Evolutionary conservation across 2,113 vertebrate genomes (phyloP), one percentile per base, ranked within the genome.

Genomic region (Proteles cristata): DNA sequence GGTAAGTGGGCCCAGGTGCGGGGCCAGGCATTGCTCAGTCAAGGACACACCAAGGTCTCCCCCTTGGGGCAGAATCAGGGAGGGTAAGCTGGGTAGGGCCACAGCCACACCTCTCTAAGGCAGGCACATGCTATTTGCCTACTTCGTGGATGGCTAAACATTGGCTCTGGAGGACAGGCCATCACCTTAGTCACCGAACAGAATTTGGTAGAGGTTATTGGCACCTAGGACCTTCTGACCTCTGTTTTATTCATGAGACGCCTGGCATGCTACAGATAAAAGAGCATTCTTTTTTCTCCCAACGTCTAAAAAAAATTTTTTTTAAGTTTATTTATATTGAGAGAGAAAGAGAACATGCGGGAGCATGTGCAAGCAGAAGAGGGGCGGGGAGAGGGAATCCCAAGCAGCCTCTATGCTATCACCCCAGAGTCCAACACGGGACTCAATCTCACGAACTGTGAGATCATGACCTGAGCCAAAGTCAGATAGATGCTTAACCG

Each of bases 1-100:
- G 99, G 99, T 99, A 50, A 98, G 96, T 26, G 63, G 28, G 33
- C 71, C 50, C 0, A 7, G 33, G 55, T 5, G 15, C 7, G 4
- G 25, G 65, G n/a, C 4, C 43, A 11, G 55, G 17, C 10, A 0
- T 2, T 39, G 39, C 25, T 43, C 48, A 4, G 55, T 79, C n/a
- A 16, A 1, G 53, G 61, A 8, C 21, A 11, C 21, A 50, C 28
- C 12, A 17, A 16, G 8, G 25, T 35, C 25, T 74, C 43, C 9
- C 33, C 61, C 23, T 69, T 45, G 9, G 73, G 61, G 26, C 68
- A 4, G 15, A 48, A n/a, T 23, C 50, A 4, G 48, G 50, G 12
- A 53, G n/a, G 35, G 28, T 26, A 16, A 55, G 4, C 35, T 1
- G 12, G 50, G 28, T 1, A 28, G 50, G 53, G 43, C 5, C 23